Evolutionary conservation across 92 coral and sea anemone species (phyloP), one percentile per base, ranked within the genome.

Genomic region (Zoanthus sansibaricus): DNA sequence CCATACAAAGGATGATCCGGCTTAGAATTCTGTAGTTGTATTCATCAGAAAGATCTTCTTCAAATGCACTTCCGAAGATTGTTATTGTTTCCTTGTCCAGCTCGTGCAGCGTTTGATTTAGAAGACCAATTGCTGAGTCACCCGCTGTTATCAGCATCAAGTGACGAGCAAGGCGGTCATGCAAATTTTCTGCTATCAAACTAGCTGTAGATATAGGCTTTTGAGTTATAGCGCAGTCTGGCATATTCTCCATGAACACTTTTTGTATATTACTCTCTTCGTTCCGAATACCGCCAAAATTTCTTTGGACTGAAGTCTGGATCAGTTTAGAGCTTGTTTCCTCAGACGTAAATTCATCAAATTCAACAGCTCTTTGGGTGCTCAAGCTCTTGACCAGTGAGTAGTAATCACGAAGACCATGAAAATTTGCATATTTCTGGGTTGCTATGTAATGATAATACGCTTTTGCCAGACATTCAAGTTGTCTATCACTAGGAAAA

Each of bases 1-100:
- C 99, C 99, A 97, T 97, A 91, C 98, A 97, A 21, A 97, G 93
- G 55, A 97, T 97, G 66, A 97, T 97, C 31, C 98, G 99, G 89
- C 99, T 97, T 21, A 97, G 92, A 46, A 95, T 90, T 7, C 99
- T 94, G 89, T 97, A 92, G 75, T 92, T 92, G 89, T 97, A 97
- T 68, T 95, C 99, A 47, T 96, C 98, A 5, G 98, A 97, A 21
- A 95, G 92, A 64, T 97, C 99, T 89, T 97, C 99, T 86, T 97
- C 95, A 87, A 97, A 95, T 11, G 90, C 95, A 58, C 99, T 97
- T 45, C 99, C 99, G 91, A 93, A 97, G 55, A 97, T 93, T 56
- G 95, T 97, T 91, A 97, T 93, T 77, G 90, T 95, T 82, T 97
- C 99, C 88, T 93, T 97, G 17, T 97, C 92, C 45, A 97, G 77